Conservation (phyloP, 2,797 vertebrate species). For the Hirundo rustica region DNA sequence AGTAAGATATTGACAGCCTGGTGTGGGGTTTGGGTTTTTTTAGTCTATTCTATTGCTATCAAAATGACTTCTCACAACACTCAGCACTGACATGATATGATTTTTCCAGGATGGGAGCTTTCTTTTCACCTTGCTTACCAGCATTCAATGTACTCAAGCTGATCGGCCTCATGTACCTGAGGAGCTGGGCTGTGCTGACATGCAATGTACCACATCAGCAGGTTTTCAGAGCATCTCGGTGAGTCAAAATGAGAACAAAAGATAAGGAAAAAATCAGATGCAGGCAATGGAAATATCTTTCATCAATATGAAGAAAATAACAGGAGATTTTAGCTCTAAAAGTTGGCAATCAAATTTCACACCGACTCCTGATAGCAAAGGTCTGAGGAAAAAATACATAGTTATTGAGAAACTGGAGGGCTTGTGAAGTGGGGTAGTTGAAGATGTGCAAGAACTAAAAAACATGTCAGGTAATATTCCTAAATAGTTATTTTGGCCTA, state of each 20-base stretch:
- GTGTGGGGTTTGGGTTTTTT: background rate
- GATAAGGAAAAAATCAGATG: background rate
- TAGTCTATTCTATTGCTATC: background rate
- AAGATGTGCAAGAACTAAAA: background rate
- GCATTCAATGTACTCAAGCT: slow-evolving; percentile 95
- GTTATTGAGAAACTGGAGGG: background rate
- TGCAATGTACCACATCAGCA: slow-evolving; percentile 98
- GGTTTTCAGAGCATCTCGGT: slow-evolving; percentile 97
- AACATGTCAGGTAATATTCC: background rate
- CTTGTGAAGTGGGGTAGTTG: background rate
- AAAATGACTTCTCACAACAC: background rate
- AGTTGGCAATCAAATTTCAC: background rate
- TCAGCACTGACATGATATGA: background rate
- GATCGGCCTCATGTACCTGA: slow-evolving; percentile 95
- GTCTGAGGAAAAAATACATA: background rate
- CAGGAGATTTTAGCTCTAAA: background rate
- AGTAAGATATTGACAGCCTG: background rate
- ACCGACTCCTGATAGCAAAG: background rate
- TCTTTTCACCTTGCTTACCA: slow-evolving; percentile 96
- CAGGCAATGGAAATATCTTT: background rate
- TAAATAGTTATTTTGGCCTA: background rate
- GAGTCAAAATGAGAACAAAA: background rate
- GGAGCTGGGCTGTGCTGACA: slow-evolving; percentile 97
- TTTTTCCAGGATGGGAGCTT: slow-evolving; percentile 93
- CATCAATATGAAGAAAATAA: background rate